phyloP scores from a whole-genome alignment of 2,888 invertebrate genomes.

The Agrotis puta region DNA sequence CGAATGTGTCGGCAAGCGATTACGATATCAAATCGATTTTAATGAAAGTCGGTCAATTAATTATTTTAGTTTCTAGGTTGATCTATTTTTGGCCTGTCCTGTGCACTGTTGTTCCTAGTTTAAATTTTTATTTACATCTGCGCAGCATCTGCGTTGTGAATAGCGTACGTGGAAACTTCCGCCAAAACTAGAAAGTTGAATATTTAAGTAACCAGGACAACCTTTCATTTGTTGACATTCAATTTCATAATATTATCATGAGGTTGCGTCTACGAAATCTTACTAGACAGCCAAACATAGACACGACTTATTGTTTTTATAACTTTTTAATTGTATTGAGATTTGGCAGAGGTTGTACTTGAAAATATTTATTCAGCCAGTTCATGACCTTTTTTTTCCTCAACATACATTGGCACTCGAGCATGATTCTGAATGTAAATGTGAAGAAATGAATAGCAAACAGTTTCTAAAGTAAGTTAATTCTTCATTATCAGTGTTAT shows the following conservation, averaged over 20 bases:
- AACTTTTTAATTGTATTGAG: slow-evolving; percentile 42
- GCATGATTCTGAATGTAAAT: slow-evolving; percentile 42
- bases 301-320: slow-evolving; percentile 40
- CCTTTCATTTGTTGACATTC: slow-evolving; percentile 81
- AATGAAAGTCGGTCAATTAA: slow-evolving; percentile 72
- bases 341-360: slow-evolving; percentile 26
- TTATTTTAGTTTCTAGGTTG: slow-evolving; percentile 83
- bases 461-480: slow-evolving; percentile 12
- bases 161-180: slow-evolving; percentile 66
- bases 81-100: slow-evolving; percentile 82
- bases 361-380: slow-evolving; percentile 37
- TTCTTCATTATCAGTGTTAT: not conserved
- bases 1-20: slow-evolving; percentile 59
- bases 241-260: slow-evolving; percentile 74
- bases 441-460: slow-evolving; percentile 22
- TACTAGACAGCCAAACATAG: slow-evolving; percentile 24
- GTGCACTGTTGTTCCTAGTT: slow-evolving; percentile 73
- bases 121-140: slow-evolving; percentile 64
- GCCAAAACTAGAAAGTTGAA: slow-evolving; percentile 71
- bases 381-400: slow-evolving; percentile 37
- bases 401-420: slow-evolving; percentile 31
- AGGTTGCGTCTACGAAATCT: slow-evolving; percentile 60
- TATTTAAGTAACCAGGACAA: slow-evolving; percentile 70
- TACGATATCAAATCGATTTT: slow-evolving; percentile 64
- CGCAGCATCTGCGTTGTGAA: slow-evolving; percentile 49